phyloP scores from a whole-genome alignment of 2,113 vertebrate species.

The Poeciliopsis occidentalis region DNA sequence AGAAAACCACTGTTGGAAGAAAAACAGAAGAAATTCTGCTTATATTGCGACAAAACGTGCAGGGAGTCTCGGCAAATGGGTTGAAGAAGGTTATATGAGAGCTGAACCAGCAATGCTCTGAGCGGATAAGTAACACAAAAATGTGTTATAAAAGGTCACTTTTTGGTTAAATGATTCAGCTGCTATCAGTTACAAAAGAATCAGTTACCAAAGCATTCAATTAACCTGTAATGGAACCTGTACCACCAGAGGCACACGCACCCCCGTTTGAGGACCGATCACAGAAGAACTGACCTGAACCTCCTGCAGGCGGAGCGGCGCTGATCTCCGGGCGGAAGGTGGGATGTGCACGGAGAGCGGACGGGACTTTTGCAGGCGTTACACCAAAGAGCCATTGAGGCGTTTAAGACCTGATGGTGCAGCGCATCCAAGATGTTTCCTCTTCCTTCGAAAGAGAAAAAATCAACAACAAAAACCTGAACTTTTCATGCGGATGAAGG shows the following conservation, averaged over 20 bases:
- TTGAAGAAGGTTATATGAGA: neutral
- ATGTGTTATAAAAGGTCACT: too few species aligned
- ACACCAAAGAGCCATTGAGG: constrained; percentile 80
- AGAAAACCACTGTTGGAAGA: neutral
- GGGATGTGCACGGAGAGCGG: constrained; percentile 48
- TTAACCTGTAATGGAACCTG: too few species aligned
- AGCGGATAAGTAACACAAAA: neutral
- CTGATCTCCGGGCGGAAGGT: constrained; percentile 32
- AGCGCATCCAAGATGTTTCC: neutral
- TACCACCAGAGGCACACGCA: too few species aligned
- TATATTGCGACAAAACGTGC: too few species aligned
- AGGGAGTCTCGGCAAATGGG: too few species aligned
- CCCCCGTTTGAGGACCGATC: too few species aligned
- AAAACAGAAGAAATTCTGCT: too few species aligned
- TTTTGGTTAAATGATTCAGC: too few species aligned
- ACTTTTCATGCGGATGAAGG: neutral
- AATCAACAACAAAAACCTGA: neutral
- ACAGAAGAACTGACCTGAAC: constrained; percentile 75
- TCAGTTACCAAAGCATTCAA: too few species aligned
- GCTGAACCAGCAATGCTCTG: too few species aligned
- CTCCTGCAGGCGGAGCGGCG: constrained; percentile 45
- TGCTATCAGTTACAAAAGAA: too few species aligned
- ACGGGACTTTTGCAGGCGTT: constrained; percentile 74
- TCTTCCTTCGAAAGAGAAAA: constrained; percentile 4
- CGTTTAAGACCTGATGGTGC: neutral